Base-by-base conservation (phyloP, 2,888 invertebrate genomes). In the Podotricha telesiphe region DNA sequence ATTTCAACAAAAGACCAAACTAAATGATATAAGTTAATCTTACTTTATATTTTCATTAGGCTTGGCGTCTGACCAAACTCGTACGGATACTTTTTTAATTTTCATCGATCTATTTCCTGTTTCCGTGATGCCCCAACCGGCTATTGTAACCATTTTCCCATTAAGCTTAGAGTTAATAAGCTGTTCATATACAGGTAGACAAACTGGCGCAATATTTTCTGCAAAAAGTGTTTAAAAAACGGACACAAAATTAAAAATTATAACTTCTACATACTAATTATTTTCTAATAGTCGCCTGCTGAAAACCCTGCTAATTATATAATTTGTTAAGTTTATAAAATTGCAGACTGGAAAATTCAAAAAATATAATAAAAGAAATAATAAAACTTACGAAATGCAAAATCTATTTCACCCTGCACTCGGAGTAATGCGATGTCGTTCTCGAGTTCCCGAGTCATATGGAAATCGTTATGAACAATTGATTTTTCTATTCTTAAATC, bases 361-460 rank as follows among this genome's bases (percentile, higher is more conserved):
- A 19, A 10, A 48, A 0, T 47, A 17, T 47, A 4, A 8, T 17
- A 19, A 48, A 19, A 22, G 13, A 50, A 20, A 19, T 20, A 50
- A 20, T 13, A 20, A 13, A n/a, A 59, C 59, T 42, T 17, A 59
- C 59, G 15, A 17, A 66, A 37, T 4, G 61, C 48, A 17, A 76
- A 73, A 11, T 75, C 63, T 4, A 75, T 70, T 22, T 72, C 64
- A 15, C 51, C 65, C 19, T 58, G 59, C 0, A 74, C 66, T 2
- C 75, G 72, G 10, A 76, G 22, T 15, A 76, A 55, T 2, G 76
- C 76, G 40, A 76, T 76, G 42, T 76, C 75, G 22, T 73, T 22
- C 19, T 5, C 42, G 10, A 55, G 34, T 2, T 37, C n/a, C 19
- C 56, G 55, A 10, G 7, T 10, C 10, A 45, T 42, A 10, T 11